Evolutionary conservation across 1,140 invertebrate genomes (phyloP).

Genomic region (Tetramorium alpestre): DNA sequence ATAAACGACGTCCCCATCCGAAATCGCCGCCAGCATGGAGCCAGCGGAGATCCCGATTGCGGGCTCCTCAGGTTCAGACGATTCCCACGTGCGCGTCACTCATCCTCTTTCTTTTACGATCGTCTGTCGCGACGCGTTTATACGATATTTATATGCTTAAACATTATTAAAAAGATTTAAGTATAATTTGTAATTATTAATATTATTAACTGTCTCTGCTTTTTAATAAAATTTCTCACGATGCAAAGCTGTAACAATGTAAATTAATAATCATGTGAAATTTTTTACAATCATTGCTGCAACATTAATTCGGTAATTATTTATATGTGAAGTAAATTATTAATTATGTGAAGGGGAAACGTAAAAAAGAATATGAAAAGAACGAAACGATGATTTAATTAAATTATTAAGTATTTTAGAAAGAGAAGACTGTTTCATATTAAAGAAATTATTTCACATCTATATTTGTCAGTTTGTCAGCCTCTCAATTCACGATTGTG

Average conservation of each 20-base stretch:
- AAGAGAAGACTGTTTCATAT: neutral
- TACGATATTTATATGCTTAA: neutral
- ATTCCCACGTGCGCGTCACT: constrained; percentile 72
- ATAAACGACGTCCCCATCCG: constrained; percentile 46
- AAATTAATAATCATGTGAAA: neutral
- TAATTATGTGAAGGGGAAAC: neutral
- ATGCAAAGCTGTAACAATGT: neutral
- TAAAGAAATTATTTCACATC: neutral
- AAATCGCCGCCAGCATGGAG: constrained; percentile 51
- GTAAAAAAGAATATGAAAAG: neutral
- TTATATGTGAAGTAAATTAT: neutral
- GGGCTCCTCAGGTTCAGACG: constrained; percentile 68
- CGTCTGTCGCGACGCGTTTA: neutral
- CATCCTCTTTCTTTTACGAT: neutral
- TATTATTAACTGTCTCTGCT: neutral
- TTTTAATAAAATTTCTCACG: neutral
- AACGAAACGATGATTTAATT: neutral
- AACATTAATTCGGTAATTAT: neutral
- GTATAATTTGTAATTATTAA: neutral
- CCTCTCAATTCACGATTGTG: neutral
- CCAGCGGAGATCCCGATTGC: constrained; percentile 44
- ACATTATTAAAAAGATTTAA: neutral
- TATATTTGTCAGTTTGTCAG: neutral
- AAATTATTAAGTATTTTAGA: neutral
- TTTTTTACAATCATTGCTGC: neutral